Evolutionary conservation across 35 echinoderm and acorn worm genomes (phyloP), one percentile per base, ranked within the genome.

Genomic region (Patiria miniata): DNA sequence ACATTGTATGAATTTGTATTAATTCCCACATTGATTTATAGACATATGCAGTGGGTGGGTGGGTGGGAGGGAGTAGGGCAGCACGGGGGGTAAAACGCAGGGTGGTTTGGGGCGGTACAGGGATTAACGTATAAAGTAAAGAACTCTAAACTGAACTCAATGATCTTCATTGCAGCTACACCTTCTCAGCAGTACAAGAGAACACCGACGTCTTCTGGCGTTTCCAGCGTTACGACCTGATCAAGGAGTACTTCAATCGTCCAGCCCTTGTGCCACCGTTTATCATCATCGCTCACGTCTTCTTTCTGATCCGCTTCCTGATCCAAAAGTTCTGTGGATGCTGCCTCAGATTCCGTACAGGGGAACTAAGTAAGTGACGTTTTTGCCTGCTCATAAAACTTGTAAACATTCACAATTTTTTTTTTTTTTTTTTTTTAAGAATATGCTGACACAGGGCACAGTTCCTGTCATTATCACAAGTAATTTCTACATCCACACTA

Each of bases 201-300:
- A 97, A 97, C 95, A 97, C 95, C 0, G 95, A 97, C 34, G 82
- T 81, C 8, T 89, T 88, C 51, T 97, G 95, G 95, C 93, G 93
- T 59, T 97, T 91, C 61, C 91, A 94, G 51, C 85, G 91, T 60
- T 97, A 94, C 81, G 95, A 85, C 38, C 79, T 97, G 39, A 97
- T 97, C 54, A 88, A 88, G 52, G 95, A 97, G 52, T 97, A 93
- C 89, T 93, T 97, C 51, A 90, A 89, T 76, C 85, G 95, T 7
- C 95, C 95, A 39, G 91, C 95, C 57, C 32, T 94, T 33, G 86
- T 83, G 10, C 95, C 95, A 15, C 95, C 95, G 0, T 89, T 97
- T 73, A 97, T 97, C 47, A 81, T 93, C 32, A 59, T 97, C 61
- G 93, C 91, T 55, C 95, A 97, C 53, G 18, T 91, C 23, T 97